Base-by-base conservation (phyloP, 2,113 vertebrate species). In the Crotalus helleri region DNA sequence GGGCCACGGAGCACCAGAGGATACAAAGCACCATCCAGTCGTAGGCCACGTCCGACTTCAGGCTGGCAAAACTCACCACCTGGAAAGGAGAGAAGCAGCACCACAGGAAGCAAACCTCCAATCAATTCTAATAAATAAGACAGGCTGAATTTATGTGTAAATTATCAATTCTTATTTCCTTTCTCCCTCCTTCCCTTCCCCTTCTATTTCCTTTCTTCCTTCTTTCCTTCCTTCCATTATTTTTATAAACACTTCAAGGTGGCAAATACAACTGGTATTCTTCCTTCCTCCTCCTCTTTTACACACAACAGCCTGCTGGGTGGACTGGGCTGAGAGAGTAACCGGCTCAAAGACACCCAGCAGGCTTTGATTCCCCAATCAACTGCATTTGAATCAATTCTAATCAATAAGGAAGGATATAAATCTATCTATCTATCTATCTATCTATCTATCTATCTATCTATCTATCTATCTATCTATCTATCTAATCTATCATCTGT, bases 61-160 rank as follows among this genome's bases (percentile, higher is more conserved):
- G 97, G 94, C 99, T 99, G 95, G 98, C 98, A 95, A 99, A 98
- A 95, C 99, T 99, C 96, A 99, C 98, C 97, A 98, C 99, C 99
- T 99, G 95, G 0, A 51, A 5, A 39, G 46, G 33, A 0, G 13
- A 59, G 1, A 11, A 2, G 64, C 21, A 3, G 10, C 1, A 1
- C 6, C 46, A 49, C 3, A 9, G 53, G 23, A 9, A n/a, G 2
- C 26, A 5, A 39, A 3, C 13, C 11, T 61, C 59, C 11, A 29
- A 64, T 64, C 61, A 29, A 12, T 64, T 64, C 61, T 64, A 64
- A 64, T 4, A 64, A 64, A 64, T 4, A 64, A 64, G 59, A 29
- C 9, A 58, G 57, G 57, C 21, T 58, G 57, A 24, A 58, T 24
- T 8, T 21, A 23, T 58, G 21, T 8, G 23, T 58, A 21, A 58